Percentiles rank a stretch among this genome's conserved stretches.
phyloP scores from a whole-genome alignment of 1,140 invertebrate genomes.

The Drosophila sechellia region DNA sequence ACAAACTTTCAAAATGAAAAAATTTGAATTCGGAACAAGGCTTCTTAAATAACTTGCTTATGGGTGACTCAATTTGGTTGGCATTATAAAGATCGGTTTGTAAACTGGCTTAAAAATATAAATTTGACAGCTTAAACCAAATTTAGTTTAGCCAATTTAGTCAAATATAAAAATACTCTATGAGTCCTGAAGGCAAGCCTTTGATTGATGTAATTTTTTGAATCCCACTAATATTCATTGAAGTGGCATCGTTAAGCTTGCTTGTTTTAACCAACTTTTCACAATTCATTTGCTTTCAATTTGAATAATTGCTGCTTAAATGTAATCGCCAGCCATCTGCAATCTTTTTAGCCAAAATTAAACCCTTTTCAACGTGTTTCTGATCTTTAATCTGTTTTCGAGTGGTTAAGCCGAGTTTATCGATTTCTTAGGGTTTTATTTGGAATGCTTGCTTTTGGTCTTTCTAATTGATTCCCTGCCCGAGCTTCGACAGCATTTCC shows the following conservation, averaged over 20 bases:
- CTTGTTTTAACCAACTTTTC: neutral
- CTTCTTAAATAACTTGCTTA: conserved; percentile 11
- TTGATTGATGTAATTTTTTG: too few relatives aligned
- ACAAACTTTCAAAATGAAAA: conserved; percentile 37
- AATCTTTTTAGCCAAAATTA: neutral
- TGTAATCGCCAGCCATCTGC: neutral
- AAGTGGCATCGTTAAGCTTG: too few relatives aligned
- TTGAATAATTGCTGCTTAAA: neutral
- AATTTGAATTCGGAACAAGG: conserved; percentile 1
- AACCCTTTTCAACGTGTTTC: neutral
- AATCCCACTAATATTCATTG: too few relatives aligned
- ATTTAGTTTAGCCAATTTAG: neutral
- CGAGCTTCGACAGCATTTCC: conserved; percentile 54
- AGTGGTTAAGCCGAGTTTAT: conserved; percentile 34
- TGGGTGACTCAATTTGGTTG: conserved; percentile 8
- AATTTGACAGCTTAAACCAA: neutral
- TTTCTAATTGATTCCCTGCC: conserved; percentile 57
- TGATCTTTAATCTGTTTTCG: neutral
- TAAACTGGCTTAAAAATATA: neutral
- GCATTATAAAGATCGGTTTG: neutral
- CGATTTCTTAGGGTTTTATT: conserved; percentile 19
- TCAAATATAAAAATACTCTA: neutral
- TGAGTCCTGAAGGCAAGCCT: too few relatives aligned
- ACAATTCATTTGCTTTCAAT: neutral
- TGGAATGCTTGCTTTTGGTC: conserved; percentile 33